Evolutionary conservation across 2,888 invertebrate species (phyloP), one percentile per base, ranked within the genome.

Genomic region (Drosophila leonis): DNA sequence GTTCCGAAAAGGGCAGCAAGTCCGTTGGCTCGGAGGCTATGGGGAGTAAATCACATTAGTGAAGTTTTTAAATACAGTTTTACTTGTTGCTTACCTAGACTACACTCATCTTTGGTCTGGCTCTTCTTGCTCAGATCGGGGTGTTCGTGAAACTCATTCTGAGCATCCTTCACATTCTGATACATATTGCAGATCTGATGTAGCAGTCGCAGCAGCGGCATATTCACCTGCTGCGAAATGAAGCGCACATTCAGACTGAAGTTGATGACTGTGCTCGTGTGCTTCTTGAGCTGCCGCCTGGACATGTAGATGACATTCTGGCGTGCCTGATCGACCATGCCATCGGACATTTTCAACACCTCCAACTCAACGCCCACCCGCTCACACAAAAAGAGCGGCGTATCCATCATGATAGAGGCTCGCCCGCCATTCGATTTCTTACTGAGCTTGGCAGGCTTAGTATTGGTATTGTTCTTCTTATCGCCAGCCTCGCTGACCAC

Each of bases 111-210:
- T 82, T 95, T 95, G 24, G 94, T 93, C 51, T 94, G 93, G 0
- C 93, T 76, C 72, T 93, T 93, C 51, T 91, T 93, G 65, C 88
- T 90, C 1, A 91, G 65, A 66, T 93, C 93, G 3, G 93, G 95
- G 78, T 97, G 96, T 82, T 96, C 96, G 80, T 97, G 96, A 68
- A 98, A 94, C 90, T 98, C 98, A 82, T 96, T 96, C 91, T 98
- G 97, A 0, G 98, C 98, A 91, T 98, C 98, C 91, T 98, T 97
- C 2, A 98, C 98, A 92, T 98, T 98, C 93, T 98, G 98, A 93
- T 98, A 98, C 98, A 99, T 98, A 90, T 98, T 98, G 89, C 97
- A 97, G 90, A 99, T 98, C 94, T 99, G 99, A 93, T 99, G 98
- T 67, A 98, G 94, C 59, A 99, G 94, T 57, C 99, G 94, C 51